Evolutionary conservation across 2,113 vertebrate genomes (phyloP).

Genomic region (Talpa occidentalis): DNA sequence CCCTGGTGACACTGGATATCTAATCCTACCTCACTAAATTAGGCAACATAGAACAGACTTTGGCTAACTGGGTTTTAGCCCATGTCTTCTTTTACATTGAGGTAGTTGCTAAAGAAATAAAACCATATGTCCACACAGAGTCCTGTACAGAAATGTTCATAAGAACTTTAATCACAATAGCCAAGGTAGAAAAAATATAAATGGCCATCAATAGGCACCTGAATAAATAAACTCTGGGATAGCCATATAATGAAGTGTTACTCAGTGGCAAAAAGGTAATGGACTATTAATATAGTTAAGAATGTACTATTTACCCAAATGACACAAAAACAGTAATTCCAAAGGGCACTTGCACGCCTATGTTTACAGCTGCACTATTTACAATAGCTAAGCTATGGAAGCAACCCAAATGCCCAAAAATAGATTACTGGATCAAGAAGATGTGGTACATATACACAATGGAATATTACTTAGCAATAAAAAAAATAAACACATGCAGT

Average conservation of each 20-base stretch:
- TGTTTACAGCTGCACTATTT: too few species aligned
- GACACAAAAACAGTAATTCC: too few species aligned
- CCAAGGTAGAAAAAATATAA: background rate
- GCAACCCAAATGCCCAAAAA: too few species aligned
- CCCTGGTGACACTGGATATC: background rate
- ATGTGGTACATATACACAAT: too few species aligned
- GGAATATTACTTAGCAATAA: too few species aligned
- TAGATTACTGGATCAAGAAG: too few species aligned
- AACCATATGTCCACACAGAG: background rate
- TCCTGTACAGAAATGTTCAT: background rate
- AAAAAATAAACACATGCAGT: too few species aligned
- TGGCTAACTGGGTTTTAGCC: background rate
- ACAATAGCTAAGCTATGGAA: too few species aligned
- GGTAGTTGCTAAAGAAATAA: background rate
- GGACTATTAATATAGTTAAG: background rate
- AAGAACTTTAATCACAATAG: background rate
- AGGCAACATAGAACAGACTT: background rate
- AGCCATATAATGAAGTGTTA: background rate
- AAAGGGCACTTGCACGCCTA: too few species aligned
- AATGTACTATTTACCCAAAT: too few species aligned
- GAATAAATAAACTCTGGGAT: background rate
- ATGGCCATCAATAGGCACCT: background rate
- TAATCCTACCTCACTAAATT: background rate
- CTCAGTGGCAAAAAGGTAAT: background rate
- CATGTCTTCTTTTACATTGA: background rate